Conservation (phyloP, 1,140 invertebrate species). For the Polypedilum vanderplanki region DNA sequence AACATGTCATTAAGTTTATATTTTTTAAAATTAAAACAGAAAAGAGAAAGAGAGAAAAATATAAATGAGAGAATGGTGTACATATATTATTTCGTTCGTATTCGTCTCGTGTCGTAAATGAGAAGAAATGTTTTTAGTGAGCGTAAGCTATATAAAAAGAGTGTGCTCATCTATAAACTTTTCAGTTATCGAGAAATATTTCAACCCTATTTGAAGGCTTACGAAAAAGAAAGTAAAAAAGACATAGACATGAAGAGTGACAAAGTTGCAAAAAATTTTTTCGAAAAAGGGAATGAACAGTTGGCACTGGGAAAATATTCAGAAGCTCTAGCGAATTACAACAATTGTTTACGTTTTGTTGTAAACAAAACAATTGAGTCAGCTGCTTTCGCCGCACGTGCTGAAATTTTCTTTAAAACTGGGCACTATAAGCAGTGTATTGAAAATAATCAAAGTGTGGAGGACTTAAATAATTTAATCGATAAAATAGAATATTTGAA, state of each 20-base stretch:
- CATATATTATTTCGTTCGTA: no score
- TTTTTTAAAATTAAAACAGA: no score
- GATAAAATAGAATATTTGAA: no score
- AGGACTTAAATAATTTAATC: no score
- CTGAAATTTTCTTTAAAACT: neutral
- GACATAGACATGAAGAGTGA: neutral
- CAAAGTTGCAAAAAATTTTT: neutral
- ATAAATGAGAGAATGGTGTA: no score
- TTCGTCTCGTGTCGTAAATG: no score
- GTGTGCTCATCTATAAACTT: neutral
- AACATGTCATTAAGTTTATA: no score
- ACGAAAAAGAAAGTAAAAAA: neutral
- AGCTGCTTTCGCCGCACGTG: neutral
- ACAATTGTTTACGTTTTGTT: conserved; percentile 13
- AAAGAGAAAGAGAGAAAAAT: no score
- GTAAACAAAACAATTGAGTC: neutral
- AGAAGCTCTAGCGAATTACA: neutral
- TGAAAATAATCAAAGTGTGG: neutral
- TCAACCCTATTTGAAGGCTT: neutral
- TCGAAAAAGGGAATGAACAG: neutral
- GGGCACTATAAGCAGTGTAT: neutral
- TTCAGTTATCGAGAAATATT: neutral
- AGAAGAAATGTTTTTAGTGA: neutral
- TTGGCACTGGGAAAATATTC: neutral
- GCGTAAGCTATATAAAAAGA: neutral